Evolutionary conservation across 37 sponge, comb jelly and placozoan genomes (phyloP), one percentile per base, ranked within the genome.

Genomic region (Cladorhizidae sp.): DNA sequence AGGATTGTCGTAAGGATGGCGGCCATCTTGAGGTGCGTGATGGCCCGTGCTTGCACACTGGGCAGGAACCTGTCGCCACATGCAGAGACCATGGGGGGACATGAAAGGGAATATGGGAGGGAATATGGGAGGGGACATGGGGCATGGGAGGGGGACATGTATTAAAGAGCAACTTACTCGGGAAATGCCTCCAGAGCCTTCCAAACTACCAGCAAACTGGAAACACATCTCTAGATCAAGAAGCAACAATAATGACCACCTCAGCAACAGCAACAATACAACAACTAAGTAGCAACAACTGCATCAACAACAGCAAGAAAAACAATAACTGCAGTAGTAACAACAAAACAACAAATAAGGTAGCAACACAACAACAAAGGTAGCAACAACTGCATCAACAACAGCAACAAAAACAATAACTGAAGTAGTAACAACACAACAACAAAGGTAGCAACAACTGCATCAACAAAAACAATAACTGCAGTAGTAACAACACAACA

Each of bases 201-300:
- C 82, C 82, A 82, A 45, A 87, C 36, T 33, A 37, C 76, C 71
- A 63, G 31, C 26, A 86, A 54, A 35, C 55, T 37, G 23, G 80
- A 65, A 71, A 72, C 59, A 56, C 86, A 86, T 52, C 86, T 79
- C 86, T 86, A 59, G 20, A 61, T 17, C 28, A 28, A 61, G 15
- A 61, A 61, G 12, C 25, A 61, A 29, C 17, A 5, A 61, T 61
- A 61, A 15, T n/a, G n/a, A n/a, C n/a, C n/a, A n/a, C n/a, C n/a
- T n/a, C n/a, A n/a, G n/a, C n/a, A n/a, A n/a, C n/a, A n/a, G n/a
- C n/a, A n/a, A n/a, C n/a, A n/a, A n/a, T n/a, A n/a, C n/a, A n/a
- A n/a, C n/a, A n/a, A n/a, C n/a, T n/a, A n/a, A n/a, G n/a, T 61
- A 61, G 62, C 12, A 29, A 23, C 62, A 7, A 61, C 12, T 6